Evolutionary conservation across 2,797 vertebrate species (phyloP).

Genomic region (Coreius guichenoti): DNA sequence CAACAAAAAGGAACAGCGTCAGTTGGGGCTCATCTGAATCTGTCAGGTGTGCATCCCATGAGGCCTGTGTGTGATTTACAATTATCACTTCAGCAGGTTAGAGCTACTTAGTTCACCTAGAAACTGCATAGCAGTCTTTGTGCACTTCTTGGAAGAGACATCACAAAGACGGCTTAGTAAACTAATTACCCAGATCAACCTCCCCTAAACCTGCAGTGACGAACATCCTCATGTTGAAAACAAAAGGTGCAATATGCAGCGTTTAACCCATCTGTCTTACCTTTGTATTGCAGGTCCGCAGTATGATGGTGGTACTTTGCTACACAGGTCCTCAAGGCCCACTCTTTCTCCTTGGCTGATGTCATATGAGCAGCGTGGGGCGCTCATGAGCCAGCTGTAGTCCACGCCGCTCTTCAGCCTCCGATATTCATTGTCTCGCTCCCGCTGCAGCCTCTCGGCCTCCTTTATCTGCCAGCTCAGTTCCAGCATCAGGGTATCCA

Average conservation of each 20-base stretch:
- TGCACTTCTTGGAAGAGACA: neutral
- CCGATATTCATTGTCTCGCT: conserved; percentile 82
- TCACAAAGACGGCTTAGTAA: conserved; percentile 22
- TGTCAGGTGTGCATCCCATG: neutral
- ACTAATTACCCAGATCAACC: conserved; percentile 15
- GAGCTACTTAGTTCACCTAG: conserved; percentile 5
- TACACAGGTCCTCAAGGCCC: conserved; percentile 90
- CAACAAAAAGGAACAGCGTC: neutral
- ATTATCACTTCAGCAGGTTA: conserved; percentile 32
- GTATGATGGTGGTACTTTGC: conserved; percentile 89
- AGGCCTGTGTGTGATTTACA: conserved; percentile 13
- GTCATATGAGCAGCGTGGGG: conserved; percentile 81
- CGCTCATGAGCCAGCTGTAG: conserved; percentile 94
- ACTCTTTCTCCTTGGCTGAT: conserved; percentile 88
- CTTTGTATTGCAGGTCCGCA: conserved; percentile 92
- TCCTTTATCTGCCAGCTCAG: conserved; percentile 92
- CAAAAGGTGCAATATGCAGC: neutral
- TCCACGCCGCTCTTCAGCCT: conserved; percentile 90
- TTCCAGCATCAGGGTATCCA: conserved; percentile 96
- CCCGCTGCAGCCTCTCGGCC: conserved; percentile 86
- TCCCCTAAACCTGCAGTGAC: neutral
- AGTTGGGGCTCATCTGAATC: conserved; percentile 17
- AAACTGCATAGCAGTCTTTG: neutral
- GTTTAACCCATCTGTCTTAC: conserved; percentile 58
- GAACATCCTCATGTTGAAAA: neutral